These are phyloP conservation scores for Aphidoletes aphidimyza DNA, from an alignment of 2,888 invertebrate genomes.

Conservation along the genomic window DNA sequence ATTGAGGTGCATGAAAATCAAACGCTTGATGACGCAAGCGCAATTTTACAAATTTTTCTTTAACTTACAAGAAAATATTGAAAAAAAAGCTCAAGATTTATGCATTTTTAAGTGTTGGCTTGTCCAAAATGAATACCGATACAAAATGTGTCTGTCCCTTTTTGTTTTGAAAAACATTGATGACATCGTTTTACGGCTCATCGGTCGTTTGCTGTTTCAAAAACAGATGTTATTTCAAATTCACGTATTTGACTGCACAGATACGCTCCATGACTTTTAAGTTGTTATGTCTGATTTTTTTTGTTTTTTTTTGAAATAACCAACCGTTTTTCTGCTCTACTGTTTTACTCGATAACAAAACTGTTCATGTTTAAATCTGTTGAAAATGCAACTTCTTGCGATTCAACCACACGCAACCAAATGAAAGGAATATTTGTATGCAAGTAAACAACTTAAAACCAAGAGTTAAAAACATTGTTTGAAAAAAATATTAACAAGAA, in stretches of 20 bases:
- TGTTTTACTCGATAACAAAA: background rate
- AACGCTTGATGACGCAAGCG: background rate
- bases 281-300: background rate
- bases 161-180: background rate
- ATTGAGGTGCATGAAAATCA: background rate
- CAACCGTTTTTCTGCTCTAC: too few relatives aligned
- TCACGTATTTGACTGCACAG: too few relatives aligned
- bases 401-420: too few relatives aligned
- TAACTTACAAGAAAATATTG: background rate
- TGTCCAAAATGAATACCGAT: background rate
- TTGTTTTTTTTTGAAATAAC: background rate
- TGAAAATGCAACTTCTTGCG: too few relatives aligned
- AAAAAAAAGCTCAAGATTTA: background rate
- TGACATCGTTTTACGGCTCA: conserved; percentile 47
- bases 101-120: conserved; percentile 6
- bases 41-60: background rate
- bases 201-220: background rate
- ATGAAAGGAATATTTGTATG: too few relatives aligned
- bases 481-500: too few relatives aligned
- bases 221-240: conserved; percentile 45
- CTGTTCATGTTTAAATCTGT: too few relatives aligned
- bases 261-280: background rate
- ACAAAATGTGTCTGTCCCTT: conserved; percentile 2
- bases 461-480: too few relatives aligned
- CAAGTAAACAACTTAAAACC: too few relatives aligned